Conservation (phyloP, 2,888 invertebrate species). For the Lysandra bellargus region DNA sequence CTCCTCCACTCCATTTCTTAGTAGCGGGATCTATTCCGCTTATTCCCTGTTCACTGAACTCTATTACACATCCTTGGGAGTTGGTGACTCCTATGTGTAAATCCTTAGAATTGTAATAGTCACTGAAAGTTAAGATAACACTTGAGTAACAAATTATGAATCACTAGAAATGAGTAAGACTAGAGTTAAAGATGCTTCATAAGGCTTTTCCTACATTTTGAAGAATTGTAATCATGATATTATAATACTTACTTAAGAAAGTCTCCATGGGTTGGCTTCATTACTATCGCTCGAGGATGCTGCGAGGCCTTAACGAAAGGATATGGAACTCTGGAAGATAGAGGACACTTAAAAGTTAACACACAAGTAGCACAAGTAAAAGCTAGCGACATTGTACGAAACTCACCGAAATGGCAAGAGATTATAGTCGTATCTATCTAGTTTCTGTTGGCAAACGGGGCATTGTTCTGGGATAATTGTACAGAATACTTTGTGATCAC, state of each 20-base stretch:
- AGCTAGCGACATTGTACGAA: slow-evolving; percentile 8
- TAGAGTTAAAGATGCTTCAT: background rate
- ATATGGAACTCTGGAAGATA: slow-evolving; percentile 86
- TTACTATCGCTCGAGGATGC: slow-evolving; percentile 89
- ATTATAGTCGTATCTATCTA: slow-evolving; percentile 81
- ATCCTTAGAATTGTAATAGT: slow-evolving; percentile 90
- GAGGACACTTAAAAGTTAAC: slow-evolving; percentile 52
- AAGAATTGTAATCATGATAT: background rate
- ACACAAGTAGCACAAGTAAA: slow-evolving; percentile 42
- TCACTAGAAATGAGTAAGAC: slow-evolving; percentile 10
- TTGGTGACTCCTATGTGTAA: slow-evolving; percentile 95
- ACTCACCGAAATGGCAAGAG: slow-evolving; percentile 88
- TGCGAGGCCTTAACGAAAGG: slow-evolving; percentile 92
- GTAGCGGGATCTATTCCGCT: slow-evolving; percentile 75
- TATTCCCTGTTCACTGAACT: slow-evolving; percentile 91
- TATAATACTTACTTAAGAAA: slow-evolving; percentile 88
- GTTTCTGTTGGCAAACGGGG: slow-evolving; percentile 85
- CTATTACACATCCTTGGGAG: slow-evolving; percentile 88
- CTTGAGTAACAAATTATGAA: background rate
- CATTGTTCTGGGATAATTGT: slow-evolving; percentile 88
- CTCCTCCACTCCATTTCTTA: slow-evolving; percentile 81
- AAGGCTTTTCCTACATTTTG: background rate
- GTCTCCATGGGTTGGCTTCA: slow-evolving; percentile 93
- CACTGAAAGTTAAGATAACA: slow-evolving; percentile 75
- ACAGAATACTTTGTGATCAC: slow-evolving; percentile 90